Evolutionary conservation across 2,888 invertebrate genomes (phyloP), one percentile per base, ranked within the genome.

Genomic region (Brenthis daphne): DNA sequence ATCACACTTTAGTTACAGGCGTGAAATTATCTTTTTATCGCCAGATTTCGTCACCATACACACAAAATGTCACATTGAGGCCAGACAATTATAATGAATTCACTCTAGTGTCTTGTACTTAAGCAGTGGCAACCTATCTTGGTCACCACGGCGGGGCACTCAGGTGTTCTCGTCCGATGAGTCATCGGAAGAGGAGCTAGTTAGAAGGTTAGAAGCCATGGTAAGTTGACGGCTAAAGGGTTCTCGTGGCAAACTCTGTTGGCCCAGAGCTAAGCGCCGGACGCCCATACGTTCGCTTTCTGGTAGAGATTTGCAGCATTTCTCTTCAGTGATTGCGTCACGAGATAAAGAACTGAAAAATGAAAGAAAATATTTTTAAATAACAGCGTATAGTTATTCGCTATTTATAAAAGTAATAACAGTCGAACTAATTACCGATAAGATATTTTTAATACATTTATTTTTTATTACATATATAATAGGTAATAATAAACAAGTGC

Each of bases 321-420:
- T 94, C 82, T 96, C 96, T 89, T 96, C 96, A 67, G 96, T 96
- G 79, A 96, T 96, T 72, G 94, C 95, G 84, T 95, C 95, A 76
- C 95, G 93, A 54, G 94, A 94, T 75, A 94, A 79, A n/a, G 94
- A 94, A 68, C 94, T 94, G 81, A 60, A 85, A 84, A 54, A 51
- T 20, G 37, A 43, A 43, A 8, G 37, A 43, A 43, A 11, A 11
- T 8, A 43, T 43, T 11, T 37, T 43, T 29, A 29, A 43, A 11
- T 37, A 37, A 37, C 6, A 37, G 37, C 37, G 37, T 37, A 37
- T 37, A 1, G 8, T 37, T 37, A 37, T 37, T 8, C 8, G 37
- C 6, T 6, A 8, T 37, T 37, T 37, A 37, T 6, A 6, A 37
- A 33, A 37, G 37, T 8, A 37, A 37, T 37, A 37, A 6, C 6